phyloP scores from a whole-genome alignment of 64 coral and sea anemone genomes.

The Montipora sp. region DNA sequence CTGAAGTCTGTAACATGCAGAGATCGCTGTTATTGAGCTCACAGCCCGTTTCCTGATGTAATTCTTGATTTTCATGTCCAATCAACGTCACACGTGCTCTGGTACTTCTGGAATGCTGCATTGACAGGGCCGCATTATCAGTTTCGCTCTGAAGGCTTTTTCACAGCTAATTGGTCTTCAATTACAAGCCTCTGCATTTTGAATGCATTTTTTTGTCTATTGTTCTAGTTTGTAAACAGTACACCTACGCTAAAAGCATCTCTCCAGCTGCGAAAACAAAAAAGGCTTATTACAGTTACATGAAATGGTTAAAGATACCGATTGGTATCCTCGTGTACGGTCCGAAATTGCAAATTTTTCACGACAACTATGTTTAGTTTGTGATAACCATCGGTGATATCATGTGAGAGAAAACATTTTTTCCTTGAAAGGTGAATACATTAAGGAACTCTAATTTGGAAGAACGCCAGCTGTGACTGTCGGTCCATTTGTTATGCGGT shows the following conservation, averaged over 20 bases:
- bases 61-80: not conserved
- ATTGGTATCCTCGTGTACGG: not conserved
- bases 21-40: not conserved
- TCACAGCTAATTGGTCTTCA: slow-evolving; percentile 26
- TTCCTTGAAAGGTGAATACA: too few species aligned
- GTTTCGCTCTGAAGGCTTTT: not conserved
- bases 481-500: too few species aligned
- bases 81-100: not conserved
- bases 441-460: too few species aligned
- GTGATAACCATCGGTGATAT: too few species aligned
- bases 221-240: slow-evolving; percentile 7
- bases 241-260: not conserved
- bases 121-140: too few species aligned
- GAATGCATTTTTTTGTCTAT: slow-evolving; percentile 3
- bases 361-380: too few species aligned
- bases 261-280: not conserved
- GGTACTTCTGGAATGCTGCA: not conserved
- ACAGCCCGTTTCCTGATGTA: not conserved
- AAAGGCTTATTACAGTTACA: not conserved
- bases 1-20: not conserved
- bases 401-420: too few species aligned
- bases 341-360: too few species aligned
- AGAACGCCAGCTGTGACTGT: too few species aligned
- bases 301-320: not conserved
- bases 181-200: not conserved